Evolutionary conservation across 2,113 vertebrate genomes (phyloP).

Genomic region (Serilophus lunatus): DNA sequence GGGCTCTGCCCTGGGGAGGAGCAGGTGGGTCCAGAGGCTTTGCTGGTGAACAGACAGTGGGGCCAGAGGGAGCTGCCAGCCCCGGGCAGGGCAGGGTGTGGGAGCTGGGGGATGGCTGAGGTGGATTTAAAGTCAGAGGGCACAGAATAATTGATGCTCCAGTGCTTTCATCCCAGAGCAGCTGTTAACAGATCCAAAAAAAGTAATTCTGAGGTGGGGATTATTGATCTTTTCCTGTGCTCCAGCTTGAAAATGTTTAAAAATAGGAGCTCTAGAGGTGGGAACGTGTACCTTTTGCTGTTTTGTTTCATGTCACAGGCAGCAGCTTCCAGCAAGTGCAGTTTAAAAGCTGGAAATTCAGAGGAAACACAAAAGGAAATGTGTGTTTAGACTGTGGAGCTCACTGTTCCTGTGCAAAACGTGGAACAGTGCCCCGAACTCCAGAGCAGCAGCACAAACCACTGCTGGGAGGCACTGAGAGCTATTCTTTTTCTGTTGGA

Average conservation of each 20-base stretch:
- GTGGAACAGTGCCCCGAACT: not conserved
- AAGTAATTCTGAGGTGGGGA: not conserved
- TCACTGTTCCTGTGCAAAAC: rapidly evolving
- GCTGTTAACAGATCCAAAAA: not conserved
- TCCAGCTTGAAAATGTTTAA: not conserved
- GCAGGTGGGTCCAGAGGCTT: not conserved
- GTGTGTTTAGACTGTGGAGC: not conserved
- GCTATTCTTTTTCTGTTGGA: not conserved
- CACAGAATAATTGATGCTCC: not conserved
- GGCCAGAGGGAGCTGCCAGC: not conserved
- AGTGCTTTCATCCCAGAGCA: not conserved
- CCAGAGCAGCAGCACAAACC: not conserved
- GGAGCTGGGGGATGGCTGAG: not conserved
- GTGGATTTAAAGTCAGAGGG: not conserved
- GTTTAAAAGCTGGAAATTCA: not conserved
- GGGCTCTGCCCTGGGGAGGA: not conserved
- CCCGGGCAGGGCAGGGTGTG: not conserved
- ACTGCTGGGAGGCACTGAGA: not conserved
- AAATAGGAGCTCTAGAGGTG: not conserved
- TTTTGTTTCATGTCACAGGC: not conserved
- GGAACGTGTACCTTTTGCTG: not conserved
- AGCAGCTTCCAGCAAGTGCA: not conserved
- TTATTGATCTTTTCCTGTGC: not conserved
- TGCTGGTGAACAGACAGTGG: not conserved
- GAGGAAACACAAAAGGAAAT: not conserved